phyloP scores from a whole-genome alignment of 2,113 vertebrate genomes.

The Tauraco erythrolophus region DNA sequence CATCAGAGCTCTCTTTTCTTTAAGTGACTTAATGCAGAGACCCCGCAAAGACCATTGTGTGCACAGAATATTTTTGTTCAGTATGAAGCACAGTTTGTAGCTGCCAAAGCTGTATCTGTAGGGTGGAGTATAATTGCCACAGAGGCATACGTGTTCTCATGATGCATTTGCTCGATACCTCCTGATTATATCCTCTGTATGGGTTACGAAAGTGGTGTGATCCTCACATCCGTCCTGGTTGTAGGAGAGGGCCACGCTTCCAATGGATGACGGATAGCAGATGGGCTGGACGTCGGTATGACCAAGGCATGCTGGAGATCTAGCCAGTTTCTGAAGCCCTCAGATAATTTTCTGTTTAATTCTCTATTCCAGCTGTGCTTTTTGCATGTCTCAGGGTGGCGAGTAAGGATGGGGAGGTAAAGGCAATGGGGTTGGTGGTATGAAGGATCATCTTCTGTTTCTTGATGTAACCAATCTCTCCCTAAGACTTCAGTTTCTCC shows the following conservation, averaged over 20 bases:
- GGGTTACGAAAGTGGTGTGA: not conserved
- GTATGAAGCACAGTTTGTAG: not conserved
- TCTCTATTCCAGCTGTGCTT: not conserved
- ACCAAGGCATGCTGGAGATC: not conserved
- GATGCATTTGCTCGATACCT: not conserved
- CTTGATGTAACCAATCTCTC: not conserved
- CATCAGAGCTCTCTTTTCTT: not conserved
- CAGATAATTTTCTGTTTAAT: not conserved
- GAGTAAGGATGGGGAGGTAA: not conserved
- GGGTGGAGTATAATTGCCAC: conserved; percentile 22
- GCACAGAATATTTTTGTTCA: not conserved
- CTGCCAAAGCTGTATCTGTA: not conserved
- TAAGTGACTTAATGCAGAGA: not conserved
- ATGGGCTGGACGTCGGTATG: not conserved
- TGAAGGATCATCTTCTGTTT: not conserved
- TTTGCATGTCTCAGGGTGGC: rapidly evolving
- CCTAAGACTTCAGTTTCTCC: not conserved
- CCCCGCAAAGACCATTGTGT: not conserved
- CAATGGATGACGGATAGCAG: not conserved
- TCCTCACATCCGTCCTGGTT: not conserved
- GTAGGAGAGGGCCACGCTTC: not conserved
- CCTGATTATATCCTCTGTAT: not conserved
- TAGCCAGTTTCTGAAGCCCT: not conserved
- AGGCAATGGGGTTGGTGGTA: not conserved
- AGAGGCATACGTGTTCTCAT: not conserved